Evolutionary conservation across 2,888 invertebrate species (phyloP), one percentile per base, ranked within the genome.

Genomic region (Lottia gigantea): DNA sequence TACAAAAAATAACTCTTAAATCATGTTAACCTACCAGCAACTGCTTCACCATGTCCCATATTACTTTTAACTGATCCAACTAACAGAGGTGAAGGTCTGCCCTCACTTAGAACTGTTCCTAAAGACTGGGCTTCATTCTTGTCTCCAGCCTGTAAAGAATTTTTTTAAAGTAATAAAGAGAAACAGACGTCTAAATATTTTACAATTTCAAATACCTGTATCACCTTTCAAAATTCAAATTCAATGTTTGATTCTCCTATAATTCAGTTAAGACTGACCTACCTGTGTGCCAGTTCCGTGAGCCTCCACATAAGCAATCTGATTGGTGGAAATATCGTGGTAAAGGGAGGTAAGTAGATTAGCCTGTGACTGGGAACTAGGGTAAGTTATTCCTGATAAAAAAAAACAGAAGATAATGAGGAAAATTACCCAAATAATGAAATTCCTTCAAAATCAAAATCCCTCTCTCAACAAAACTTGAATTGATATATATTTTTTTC

Each of bases 11-110:
- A 31, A n/a, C n/a, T 31, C 31, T 31, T 31, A 6, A 31, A 31
- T 31, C 8, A 40, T 90, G 0, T 95, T 93, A 86, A 95, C 94
- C 23, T 76, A 77, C 89, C 89, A 64, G 88, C 85, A 16, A 89
- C 87, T 23, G 96, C 95, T 90, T 98, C 98, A 7, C 96, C 93
- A 88, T 98, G 97, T 3, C 98, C 98, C 95, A 98, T 96, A 90
- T 97, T 98, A 26, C 96, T 96, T 89, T 98, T 98, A 0, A 98
- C 95, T 0, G 97, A 97, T 25, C 98, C 98, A 82, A 98, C 92
- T 62, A 97, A 89, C 64, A 98, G 90, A 3, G 97, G 95, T 16
- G 75, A 46, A n/a, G 65, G 49, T 61, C 80, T 64, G 15, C 70
- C 70, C 11, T 71, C 70, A 74, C 80, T 77, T 31, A 83, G 74